Evolutionary conservation across 2,888 invertebrate genomes (phyloP), one percentile per base, ranked within the genome.

Genomic region (Heliconius ethilla): DNA sequence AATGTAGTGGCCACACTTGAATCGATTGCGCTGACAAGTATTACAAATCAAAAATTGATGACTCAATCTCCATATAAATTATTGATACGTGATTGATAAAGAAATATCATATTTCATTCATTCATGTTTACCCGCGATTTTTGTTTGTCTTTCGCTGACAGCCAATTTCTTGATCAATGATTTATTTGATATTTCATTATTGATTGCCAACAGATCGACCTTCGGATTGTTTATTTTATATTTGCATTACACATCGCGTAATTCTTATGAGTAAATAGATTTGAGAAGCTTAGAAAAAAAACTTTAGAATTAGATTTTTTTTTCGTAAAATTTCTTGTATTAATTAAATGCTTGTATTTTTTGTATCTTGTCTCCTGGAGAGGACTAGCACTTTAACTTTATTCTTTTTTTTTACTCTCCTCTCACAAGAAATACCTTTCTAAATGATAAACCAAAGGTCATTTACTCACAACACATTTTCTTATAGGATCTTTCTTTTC

Each of bases 61-160:
- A 87, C 86, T 91, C 87, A 88, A 92, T 92, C 87, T 82, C 83
- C 80, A 84, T 85, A 84, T 84, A 86, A 85, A 86, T 86, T 86
- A 87, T 87, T 87, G 86, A 88, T 87, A 84, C 33, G 59, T 72
- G 86, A 85, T 84, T 81, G 82, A 85, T 87, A 86, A 84, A 85
- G 83, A 85, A 87, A 87, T 86, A 85, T 84, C 83, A 87, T 88
- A 87, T 86, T 87, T 89, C 87, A 89, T 90, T 89, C 87, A 89
- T 90, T 87, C 83, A 84, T 81, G 84, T 86, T 85, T 83, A 86
- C 85, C 84, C 83, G 87, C 86, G 86, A 89, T 85, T 88, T 90
- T 90, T 91, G 88, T 91, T 90, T 90, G 89, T 89, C 86, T 80
- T 86, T 83, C 81, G 81, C 83, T 89, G 92, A 91, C 92, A 92